Percentiles rank a stretch among this genome's conserved stretches.
Evolutionary conservation across 2,113 vertebrate genomes (phyloP).

Genomic region (Coryphaenoides rupestris): DNA sequence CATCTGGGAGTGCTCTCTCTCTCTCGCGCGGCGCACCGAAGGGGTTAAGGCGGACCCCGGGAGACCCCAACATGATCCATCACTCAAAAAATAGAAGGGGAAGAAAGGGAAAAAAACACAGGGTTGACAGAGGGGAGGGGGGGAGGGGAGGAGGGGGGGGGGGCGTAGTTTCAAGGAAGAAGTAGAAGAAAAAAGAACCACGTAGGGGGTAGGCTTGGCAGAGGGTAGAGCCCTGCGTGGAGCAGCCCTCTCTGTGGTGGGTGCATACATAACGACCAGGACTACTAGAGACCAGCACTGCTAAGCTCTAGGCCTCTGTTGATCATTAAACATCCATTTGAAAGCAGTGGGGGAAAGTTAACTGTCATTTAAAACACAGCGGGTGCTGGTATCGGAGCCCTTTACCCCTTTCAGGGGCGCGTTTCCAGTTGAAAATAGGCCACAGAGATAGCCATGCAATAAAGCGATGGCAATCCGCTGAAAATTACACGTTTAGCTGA

Average conservation of each 20-base stretch:
- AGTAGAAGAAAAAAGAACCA: conserved; percentile 21
- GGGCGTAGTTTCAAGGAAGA: conserved; percentile 7
- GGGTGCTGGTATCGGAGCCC: conserved; percentile 41
- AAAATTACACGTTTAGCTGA: background rate
- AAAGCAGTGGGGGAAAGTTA: conserved; percentile 70
- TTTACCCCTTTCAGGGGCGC: conserved; percentile 20
- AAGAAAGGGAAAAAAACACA: too few species aligned
- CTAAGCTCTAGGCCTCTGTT: conserved; percentile 53
- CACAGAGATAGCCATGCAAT: background rate
- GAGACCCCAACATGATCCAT: conserved; percentile 66
- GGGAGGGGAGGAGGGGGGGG: conserved; percentile 29
- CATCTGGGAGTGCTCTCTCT: conserved; percentile 47
- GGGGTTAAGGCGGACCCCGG: conserved; percentile 65
- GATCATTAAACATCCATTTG: conserved; percentile 73
- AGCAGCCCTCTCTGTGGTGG: conserved; percentile 14
- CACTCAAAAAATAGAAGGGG: conserved; percentile 50
- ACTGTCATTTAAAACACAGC: conserved; percentile 64
- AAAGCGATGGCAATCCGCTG: background rate
- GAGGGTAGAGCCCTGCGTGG: conserved; percentile 7
- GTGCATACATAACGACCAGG: conserved; percentile 38
- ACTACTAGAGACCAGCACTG: conserved; percentile 45
- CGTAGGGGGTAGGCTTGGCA: conserved; percentile 31
- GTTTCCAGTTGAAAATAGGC: conserved; percentile 14
- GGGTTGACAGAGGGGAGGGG: conserved; percentile 34
- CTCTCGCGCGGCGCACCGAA: conserved; percentile 47